phyloP scores from a whole-genome alignment of 2,797 vertebrate genomes.

The Okamejei kenojei region DNA sequence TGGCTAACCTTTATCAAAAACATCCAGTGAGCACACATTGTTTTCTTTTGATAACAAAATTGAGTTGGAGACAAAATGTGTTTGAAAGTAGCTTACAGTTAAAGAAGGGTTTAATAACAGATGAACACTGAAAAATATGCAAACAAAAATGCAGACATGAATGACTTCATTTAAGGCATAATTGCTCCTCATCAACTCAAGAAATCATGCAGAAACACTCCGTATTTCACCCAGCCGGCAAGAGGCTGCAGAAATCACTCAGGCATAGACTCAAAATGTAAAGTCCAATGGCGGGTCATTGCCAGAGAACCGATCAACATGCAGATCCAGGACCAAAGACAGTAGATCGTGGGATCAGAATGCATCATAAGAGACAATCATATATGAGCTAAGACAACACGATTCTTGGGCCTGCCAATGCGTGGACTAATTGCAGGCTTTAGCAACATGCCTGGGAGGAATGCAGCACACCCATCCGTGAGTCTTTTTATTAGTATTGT shows the following conservation, averaged over 20 bases:
- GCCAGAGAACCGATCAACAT: constrained; percentile 57
- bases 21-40: constrained; percentile 57
- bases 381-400: constrained; percentile 65
- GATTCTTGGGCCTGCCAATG: constrained; percentile 60
- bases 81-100: constrained; percentile 67
- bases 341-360: constrained; percentile 64
- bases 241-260: constrained; percentile 64
- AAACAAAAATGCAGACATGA: constrained; percentile 76
- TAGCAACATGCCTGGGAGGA: constrained; percentile 60
- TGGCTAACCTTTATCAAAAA: constrained; percentile 62
- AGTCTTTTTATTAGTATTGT: constrained; percentile 55
- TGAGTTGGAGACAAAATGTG: constrained; percentile 62
- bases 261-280: constrained; percentile 64
- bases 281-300: constrained; percentile 62
- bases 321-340: constrained; percentile 59
- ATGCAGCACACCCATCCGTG: constrained; percentile 52
- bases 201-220: constrained; percentile 73
- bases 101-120: constrained; percentile 73
- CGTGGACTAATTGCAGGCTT: constrained; percentile 65
- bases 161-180: constrained; percentile 72
- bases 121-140: constrained; percentile 69
- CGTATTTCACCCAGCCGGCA: constrained; percentile 57
- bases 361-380: constrained; percentile 72
- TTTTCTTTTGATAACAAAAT: constrained; percentile 65
- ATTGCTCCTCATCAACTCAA: constrained; percentile 74